Conservation (phyloP, 1,140 invertebrate genomes). For the Lethrus apterus region DNA sequence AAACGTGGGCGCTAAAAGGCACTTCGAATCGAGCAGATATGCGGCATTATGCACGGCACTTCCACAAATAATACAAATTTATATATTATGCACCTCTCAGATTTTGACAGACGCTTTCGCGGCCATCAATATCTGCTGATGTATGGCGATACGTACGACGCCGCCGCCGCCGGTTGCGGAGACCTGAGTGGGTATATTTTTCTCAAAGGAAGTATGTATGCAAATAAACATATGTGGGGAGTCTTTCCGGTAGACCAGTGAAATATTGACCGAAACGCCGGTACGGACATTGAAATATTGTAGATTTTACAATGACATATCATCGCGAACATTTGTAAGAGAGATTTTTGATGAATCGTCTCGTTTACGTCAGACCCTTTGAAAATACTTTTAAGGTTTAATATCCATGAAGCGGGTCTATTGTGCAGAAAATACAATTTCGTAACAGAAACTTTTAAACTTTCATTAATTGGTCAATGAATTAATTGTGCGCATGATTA, state of each 20-base stretch:
- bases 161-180: slow-evolving; percentile 23
- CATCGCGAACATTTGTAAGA: slow-evolving; percentile 37
- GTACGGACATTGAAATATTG: slow-evolving; percentile 39
- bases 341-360: slow-evolving; percentile 37
- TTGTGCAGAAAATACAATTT: no score
- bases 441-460: no score
- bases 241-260: slow-evolving; percentile 38
- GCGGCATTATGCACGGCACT: slow-evolving; percentile 6
- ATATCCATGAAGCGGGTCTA: slow-evolving; percentile 6
- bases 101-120: slow-evolving; percentile 36
- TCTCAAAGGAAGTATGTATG: slow-evolving; percentile 37
- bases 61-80: slow-evolving; percentile 33
- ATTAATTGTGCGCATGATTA: no score
- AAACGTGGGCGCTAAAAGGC: no score
- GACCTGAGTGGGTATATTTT: slow-evolving; percentile 38
- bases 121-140: slow-evolving; percentile 36
- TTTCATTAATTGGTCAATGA: no score
- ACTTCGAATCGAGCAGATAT: no score
- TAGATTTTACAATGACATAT: slow-evolving; percentile 38
- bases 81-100: slow-evolving; percentile 33
- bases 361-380: slow-evolving; percentile 17
- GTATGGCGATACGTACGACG: slow-evolving; percentile 23
- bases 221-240: slow-evolving; percentile 36
- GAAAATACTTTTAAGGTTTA: neutral
- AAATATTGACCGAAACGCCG: slow-evolving; percentile 36